phyloP scores from a whole-genome alignment of 2,797 vertebrate genomes.

The Clamator glandarius region DNA sequence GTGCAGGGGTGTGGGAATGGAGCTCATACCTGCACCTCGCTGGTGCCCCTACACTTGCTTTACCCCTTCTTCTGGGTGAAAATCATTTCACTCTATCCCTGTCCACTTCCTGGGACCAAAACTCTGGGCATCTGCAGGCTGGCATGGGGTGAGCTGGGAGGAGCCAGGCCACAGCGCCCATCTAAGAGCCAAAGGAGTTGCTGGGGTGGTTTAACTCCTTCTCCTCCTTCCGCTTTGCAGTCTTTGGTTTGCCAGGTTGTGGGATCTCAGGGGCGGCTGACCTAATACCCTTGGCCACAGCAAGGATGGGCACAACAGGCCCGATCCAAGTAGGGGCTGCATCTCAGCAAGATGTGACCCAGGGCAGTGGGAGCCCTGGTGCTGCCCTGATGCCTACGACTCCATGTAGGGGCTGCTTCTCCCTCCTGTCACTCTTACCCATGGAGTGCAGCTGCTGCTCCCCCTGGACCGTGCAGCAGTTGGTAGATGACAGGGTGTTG shows the following conservation, averaged over 20 bases:
- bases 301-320: neutral
- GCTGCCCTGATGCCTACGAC: neutral
- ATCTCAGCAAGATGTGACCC: neutral
- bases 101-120: neutral
- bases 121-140: neutral
- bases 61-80: neutral
- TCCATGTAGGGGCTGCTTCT: neutral
- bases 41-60: neutral
- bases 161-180: neutral
- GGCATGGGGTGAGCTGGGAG: neutral
- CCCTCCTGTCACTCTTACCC: neutral
- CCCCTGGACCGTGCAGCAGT: neutral
- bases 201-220: neutral
- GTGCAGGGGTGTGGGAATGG: fast-evolving
- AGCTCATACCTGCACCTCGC: neutral
- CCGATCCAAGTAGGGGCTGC: neutral
- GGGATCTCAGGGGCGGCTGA: neutral
- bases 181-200: neutral
- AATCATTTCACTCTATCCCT: neutral
- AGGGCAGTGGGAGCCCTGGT: neutral
- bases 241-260: neutral
- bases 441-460: neutral
- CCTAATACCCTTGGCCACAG: neutral
- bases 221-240: neutral
- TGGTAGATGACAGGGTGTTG: constrained; percentile 37